These are phyloP conservation scores for Panagrolaimus sp. DNA, from an alignment of 1,140 invertebrate genomes.

Conservation along the genomic window DNA sequence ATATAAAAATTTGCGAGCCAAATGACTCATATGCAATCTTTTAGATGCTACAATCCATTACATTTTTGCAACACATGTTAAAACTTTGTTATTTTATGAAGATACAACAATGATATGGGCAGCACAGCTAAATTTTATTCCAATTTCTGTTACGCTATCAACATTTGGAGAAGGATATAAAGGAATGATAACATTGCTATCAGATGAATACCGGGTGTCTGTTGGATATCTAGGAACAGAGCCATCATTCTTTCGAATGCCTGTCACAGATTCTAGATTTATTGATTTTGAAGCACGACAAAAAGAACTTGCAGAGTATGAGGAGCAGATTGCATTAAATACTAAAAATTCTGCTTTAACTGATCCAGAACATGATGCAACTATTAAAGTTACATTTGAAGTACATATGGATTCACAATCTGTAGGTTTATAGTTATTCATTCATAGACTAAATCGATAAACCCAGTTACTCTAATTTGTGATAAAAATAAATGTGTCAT, in stretches of 20 bases:
- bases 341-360: background rate
- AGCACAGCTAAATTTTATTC: slow-evolving; percentile 38
- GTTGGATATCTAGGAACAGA: slow-evolving; percentile 44
- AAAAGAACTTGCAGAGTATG: slow-evolving; percentile 38
- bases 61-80: slow-evolving; percentile 36
- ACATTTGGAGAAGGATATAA: slow-evolving; percentile 34
- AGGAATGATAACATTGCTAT: slow-evolving; percentile 31
- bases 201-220: slow-evolving; percentile 29
- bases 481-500: no score
- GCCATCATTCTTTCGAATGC: slow-evolving; percentile 48
- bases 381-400: background rate
- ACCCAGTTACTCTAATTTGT: no score
- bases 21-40: slow-evolving; percentile 17
- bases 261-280: slow-evolving; percentile 39
- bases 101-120: slow-evolving; percentile 36
- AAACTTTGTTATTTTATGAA: slow-evolving; percentile 39
- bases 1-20: no score
- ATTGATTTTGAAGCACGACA: slow-evolving; percentile 41
- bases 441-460: no score
- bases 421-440: no score
- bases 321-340: slow-evolving; percentile 28
- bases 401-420: slow-evolving; percentile 6
- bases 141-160: slow-evolving; percentile 22
- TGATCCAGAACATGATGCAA: background rate
- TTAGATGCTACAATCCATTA: slow-evolving; percentile 33